Evolutionary conservation across 2,113 vertebrate genomes (phyloP), one percentile per base, ranked within the genome.

Genomic region (Mirza zaza): DNA sequence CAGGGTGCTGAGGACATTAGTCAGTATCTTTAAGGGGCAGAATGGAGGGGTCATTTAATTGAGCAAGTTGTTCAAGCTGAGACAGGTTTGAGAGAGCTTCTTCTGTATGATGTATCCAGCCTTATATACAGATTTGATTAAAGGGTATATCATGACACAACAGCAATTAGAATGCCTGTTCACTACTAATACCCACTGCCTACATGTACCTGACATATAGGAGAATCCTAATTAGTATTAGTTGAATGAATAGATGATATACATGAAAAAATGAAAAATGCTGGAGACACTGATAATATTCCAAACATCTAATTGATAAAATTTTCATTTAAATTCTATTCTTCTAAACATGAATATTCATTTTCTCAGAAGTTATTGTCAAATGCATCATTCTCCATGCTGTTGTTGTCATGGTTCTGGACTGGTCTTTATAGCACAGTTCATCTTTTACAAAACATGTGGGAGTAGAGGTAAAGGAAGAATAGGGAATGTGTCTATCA

Each of bases 221-320:
- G 10, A 75, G 9, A 21, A 70, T 87, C 21, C 5, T 87, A 65
- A 76, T 52, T 79, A 70, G 7, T 57, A n/a, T 48, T 27, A 87
- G 8, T 45, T 95, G 32, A 89, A 65, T 83, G 27, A 45, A 55
- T 79, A 82, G 36, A 39, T 39, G 9, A 36, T 82, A 45, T 36
- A 34, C 14, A 36, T 45, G 34, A 98, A 98, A 98, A 98, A 97
- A 94, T 98, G 80, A 96, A 98, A 98, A 98, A 97, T 90, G 0
- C 81, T 97, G 95, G 97, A 98, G 97, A 97, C 95, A 97, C 96
- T 97, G 68, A 97, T 94, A 97, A 87, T 93, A 87, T 95, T 96
- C 97, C 93, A 91, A 97, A 32, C 57, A 52, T 20, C 36, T 75
- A 42, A 65, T 21, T 67, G 63, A 70, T 65, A 14, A 25, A n/a